Percentiles rank a stretch among this genome's conserved stretches.
phyloP scores from a whole-genome alignment of 1,140 invertebrate genomes.

The Trypoxylus dichotomus region DNA sequence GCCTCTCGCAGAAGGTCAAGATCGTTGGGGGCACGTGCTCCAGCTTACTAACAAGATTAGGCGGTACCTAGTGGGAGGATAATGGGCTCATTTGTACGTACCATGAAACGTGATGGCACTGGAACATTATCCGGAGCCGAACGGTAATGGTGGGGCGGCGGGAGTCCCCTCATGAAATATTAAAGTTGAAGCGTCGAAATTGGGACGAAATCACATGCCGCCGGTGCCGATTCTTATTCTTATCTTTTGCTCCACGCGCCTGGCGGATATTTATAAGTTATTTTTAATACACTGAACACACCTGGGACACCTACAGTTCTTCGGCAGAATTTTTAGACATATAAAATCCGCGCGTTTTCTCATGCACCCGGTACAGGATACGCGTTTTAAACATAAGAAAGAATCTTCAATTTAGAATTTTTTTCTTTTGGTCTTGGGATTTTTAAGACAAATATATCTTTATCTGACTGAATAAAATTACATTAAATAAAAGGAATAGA shows the following conservation, averaged over 20 bases:
- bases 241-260: not conserved
- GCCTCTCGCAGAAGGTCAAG: not conserved
- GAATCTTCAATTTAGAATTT: no score
- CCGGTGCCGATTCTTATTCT: not conserved
- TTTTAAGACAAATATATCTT: no score
- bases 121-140: not conserved
- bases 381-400: no score
- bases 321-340: no score
- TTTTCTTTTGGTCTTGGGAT: no score
- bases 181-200: not conserved
- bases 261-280: not conserved
- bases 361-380: no score
- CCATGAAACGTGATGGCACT: not conserved
- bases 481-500: no score
- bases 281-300: not conserved
- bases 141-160: not conserved
- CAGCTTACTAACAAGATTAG: not conserved
- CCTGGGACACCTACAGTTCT: no score
- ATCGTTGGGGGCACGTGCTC: not conserved
- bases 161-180: not conserved
- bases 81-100: conserved; percentile 2
- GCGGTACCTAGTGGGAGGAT: not conserved
- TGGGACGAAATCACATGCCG: not conserved
- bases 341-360: no score
- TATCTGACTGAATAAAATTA: no score